A percentile compares a stretch with the other conserved stretches of the same genome.
Conservation (phyloP, 1,140 invertebrate genomes). For the Megathymus violae region DNA sequence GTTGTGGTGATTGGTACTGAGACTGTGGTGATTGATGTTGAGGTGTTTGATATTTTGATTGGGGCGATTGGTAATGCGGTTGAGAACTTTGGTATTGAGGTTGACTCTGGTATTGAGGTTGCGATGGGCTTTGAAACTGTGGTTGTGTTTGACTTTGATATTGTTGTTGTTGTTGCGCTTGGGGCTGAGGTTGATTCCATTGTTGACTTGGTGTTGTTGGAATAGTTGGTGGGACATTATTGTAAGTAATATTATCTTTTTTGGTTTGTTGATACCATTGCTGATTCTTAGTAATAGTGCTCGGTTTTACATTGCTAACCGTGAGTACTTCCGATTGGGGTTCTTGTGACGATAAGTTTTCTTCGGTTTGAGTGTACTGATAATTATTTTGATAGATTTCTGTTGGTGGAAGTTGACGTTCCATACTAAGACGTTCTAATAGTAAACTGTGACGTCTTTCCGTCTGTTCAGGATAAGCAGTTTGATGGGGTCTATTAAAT, state of each 20-base stretch:
- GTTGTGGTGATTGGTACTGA: constrained; percentile 30
- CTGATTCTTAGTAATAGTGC: constrained; percentile 68
- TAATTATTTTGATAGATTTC: constrained; percentile 67
- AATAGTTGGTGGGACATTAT: constrained; percentile 49
- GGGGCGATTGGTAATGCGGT: constrained; percentile 39
- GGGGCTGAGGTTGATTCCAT: constrained; percentile 46
- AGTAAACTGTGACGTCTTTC: constrained; percentile 75
- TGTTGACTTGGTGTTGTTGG: constrained; percentile 44
- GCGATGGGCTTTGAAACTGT: constrained; percentile 42
- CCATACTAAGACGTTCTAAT: constrained; percentile 70
- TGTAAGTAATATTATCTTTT: constrained; percentile 57
- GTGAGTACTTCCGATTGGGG: constrained; percentile 72
- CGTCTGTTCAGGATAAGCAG: constrained; percentile 57
- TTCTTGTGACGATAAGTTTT: constrained; percentile 64
- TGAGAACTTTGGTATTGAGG: constrained; percentile 34
- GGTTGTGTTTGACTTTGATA: constrained; percentile 41
- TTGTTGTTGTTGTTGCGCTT: constrained; percentile 42
- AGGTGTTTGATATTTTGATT: constrained; percentile 35
- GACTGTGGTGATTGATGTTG: constrained; percentile 46
- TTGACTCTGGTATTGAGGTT: constrained; percentile 43
- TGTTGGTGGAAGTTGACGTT: constrained; percentile 64
- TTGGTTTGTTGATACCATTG: constrained; percentile 74
- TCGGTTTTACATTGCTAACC: constrained; percentile 76
- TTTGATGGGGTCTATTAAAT: constrained; percentile 59
- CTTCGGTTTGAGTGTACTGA: constrained; percentile 58